A percentile compares a stretch with the other conserved stretches of the same genome.
Evolutionary conservation across 2,888 invertebrate genomes (phyloP).

Genomic region (Dasypogon diadema): DNA sequence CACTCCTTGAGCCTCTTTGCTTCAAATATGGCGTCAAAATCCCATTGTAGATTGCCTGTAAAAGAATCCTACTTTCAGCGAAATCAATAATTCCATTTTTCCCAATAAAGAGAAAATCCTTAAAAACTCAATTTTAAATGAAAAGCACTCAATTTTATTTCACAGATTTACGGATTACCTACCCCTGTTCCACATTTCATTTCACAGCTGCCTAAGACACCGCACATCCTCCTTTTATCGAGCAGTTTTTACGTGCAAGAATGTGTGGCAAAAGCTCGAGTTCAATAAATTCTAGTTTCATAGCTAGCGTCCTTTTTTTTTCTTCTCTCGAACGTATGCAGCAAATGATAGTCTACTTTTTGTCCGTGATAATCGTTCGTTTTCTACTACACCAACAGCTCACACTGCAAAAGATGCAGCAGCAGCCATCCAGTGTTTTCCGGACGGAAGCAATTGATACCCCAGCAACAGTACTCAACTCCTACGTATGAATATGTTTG

Average conservation of each 20-base stretch:
- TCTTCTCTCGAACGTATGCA: not conserved
- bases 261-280: not conserved
- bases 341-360: conserved; percentile 6
- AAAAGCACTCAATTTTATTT: too few species aligned
- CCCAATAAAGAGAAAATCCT: too few species aligned
- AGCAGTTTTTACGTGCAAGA: conserved; percentile 9
- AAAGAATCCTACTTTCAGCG: too few species aligned
- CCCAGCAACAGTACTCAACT: not conserved
- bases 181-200: not conserved
- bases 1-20: too few species aligned
- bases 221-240: not conserved
- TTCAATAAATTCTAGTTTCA: conserved; percentile 24
- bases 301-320: not conserved
- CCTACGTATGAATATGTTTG: not conserved
- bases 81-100: too few species aligned
- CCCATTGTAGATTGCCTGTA: too few species aligned
- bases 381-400: not conserved
- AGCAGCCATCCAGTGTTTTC: not conserved
- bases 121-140: too few species aligned
- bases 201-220: too few species aligned
- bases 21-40: too few species aligned
- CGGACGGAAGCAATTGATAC: not conserved
- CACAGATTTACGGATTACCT: not conserved
- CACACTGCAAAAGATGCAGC: not conserved
- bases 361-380: not conserved